Percentiles rank a stretch among this genome's conserved stretches.
phyloP scores from a whole-genome alignment of 2,797 vertebrate genomes.

The Pteronotus mesoamericanus region DNA sequence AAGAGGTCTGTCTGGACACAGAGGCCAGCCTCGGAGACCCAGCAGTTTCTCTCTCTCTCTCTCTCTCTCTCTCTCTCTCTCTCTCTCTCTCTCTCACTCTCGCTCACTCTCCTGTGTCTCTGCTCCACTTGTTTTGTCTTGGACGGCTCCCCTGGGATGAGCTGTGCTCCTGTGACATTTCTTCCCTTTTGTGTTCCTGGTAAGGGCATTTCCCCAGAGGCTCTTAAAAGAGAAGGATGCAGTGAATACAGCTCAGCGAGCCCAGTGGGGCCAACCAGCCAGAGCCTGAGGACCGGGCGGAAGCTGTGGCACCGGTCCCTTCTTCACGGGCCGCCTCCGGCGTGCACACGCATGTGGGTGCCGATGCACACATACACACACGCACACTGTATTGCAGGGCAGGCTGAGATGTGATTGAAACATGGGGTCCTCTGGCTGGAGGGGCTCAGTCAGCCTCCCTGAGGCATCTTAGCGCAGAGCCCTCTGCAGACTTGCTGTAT shows the following conservation, averaged over 20 bases:
- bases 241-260: accelerated
- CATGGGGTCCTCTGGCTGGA: not conserved
- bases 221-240: not conserved
- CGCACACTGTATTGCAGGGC: not conserved
- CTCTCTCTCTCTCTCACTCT: not conserved
- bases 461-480: not conserved
- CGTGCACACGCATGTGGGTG: accelerated
- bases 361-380: not conserved
- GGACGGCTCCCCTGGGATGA: not conserved
- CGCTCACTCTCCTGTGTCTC: not conserved
- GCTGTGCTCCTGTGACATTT: not conserved
- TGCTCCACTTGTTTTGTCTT: not conserved
- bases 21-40: not conserved
- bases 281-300: not conserved
- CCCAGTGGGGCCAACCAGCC: not conserved
- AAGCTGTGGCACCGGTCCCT: not conserved
- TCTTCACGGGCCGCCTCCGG: not conserved
- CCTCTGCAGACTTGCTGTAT: not conserved
- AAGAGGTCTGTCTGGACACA: not conserved
- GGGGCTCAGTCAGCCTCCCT: accelerated
- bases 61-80: not conserved
- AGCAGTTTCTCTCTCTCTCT: not conserved
- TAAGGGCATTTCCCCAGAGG: not conserved
- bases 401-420: not conserved
- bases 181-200: not conserved